Evolutionary conservation across 2,888 invertebrate species (phyloP), one percentile per base, ranked within the genome.

Genomic region (Lithophane ornitopus): DNA sequence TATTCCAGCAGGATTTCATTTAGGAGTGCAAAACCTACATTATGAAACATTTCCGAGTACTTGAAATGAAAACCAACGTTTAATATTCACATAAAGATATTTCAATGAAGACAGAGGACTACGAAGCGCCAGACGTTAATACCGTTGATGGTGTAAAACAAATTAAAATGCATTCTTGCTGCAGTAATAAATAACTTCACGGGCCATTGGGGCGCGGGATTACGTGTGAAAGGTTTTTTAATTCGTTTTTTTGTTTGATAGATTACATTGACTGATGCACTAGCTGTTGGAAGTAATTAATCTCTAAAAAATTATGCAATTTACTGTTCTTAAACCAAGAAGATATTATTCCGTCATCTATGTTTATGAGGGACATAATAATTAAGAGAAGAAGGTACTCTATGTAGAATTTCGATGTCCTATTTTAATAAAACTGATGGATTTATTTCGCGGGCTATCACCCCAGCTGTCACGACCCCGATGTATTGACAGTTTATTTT

Each of bases 111-210:
- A 89, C 70, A 76, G 77, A 89, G 78, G 78, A 76, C 70, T 54
- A 73, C 56, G 44, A 62, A 78, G 85, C 82, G 81, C 88, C 85
- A 65, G 82, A 82, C 89, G 86, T 89, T 91, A 91, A 92, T 92
- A 90, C 85, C 80, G 87, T 83, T 89, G 90, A 92, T 91, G 88
- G 88, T 84, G 85, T 90, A 87, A 81, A 85, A 90, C 90, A 91
- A 93, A 93, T 93, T 93, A 92, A 93, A 93, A 91, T 90, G 91
- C 90, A 90, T 91, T 90, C 88, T 88, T 88, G 84, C 87, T 89
- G 90, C 90, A 91, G 89, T 88, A 85, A 91, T 93, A 93, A 92
- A 93, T 92, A 89, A 89, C 86, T 83, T 87, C 74, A 85, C 78
- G 75, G 68, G 56, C 84, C 84, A 89, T 87, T 85, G 86, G 82